Evolutionary conservation across 2,888 invertebrate species (phyloP).

Genomic region (Dromius quadrimaculatus): DNA sequence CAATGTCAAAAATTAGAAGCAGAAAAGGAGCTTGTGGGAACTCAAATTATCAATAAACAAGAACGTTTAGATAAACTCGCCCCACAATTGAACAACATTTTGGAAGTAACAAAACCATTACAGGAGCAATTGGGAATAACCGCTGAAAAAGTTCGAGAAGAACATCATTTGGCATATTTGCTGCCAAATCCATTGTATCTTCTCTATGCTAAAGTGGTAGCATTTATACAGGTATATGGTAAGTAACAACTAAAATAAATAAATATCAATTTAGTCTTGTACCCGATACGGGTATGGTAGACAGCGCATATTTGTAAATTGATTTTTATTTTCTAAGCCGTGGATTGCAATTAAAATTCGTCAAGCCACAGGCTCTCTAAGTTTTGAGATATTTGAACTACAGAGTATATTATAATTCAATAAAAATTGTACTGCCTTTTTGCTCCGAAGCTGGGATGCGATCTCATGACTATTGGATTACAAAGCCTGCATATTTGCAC

Average conservation of each 20-base stretch:
- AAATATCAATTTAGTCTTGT: conserved; percentile 16
- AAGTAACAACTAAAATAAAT: too few relatives aligned
- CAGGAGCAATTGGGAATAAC: conserved; percentile 89
- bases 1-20: conserved; percentile 81
- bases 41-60: conserved; percentile 80
- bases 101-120: conserved; percentile 87
- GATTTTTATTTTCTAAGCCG: too few relatives aligned
- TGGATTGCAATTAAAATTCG: too few relatives aligned
- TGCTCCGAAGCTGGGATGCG: too few relatives aligned
- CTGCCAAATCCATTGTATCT: conserved; percentile 88
- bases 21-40: conserved; percentile 81
- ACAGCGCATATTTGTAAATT: too few relatives aligned
- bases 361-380: too few relatives aligned
- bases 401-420: too few relatives aligned
- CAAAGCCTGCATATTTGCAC: too few relatives aligned
- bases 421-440: too few relatives aligned
- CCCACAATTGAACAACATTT: conserved; percentile 79
- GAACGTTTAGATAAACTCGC: conserved; percentile 84
- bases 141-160: conserved; percentile 82
- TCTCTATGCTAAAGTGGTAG: conserved; percentile 86
- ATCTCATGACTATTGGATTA: too few relatives aligned
- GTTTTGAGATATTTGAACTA: too few relatives aligned
- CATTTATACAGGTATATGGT: conserved; percentile 84
- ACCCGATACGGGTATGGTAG: background rate
- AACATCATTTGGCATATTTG: conserved; percentile 80